phyloP scores from a whole-genome alignment of 1,140 invertebrate genomes.

The Pogonus chalceus region DNA sequence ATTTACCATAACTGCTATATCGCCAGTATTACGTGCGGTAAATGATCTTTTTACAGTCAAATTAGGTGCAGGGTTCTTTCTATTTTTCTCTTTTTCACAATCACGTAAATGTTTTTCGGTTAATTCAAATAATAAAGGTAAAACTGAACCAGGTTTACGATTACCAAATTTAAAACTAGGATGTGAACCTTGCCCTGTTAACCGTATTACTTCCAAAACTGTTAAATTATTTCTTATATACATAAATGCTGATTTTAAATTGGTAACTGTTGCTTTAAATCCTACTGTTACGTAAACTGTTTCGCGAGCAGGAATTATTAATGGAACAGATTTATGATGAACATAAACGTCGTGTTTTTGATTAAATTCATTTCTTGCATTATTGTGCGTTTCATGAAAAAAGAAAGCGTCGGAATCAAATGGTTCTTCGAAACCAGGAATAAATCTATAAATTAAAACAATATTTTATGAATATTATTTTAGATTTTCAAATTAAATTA shows the following conservation, averaged over 20 bases:
- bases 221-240: slow-evolving; percentile 82
- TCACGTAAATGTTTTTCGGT: slow-evolving; percentile 71
- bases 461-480: too few relatives aligned
- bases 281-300: slow-evolving; percentile 29
- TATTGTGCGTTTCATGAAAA: not conserved
- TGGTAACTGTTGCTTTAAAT: slow-evolving; percentile 32
- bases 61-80: slow-evolving; percentile 43
- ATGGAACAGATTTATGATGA: slow-evolving; percentile 22
- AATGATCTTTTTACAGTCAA: slow-evolving; percentile 77
- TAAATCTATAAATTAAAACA: not conserved
- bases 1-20: slow-evolving; percentile 65
- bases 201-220: slow-evolving; percentile 71
- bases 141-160: slow-evolving; percentile 63
- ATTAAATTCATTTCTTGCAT: not conserved
- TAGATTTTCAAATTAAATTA: too few relatives aligned
- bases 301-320: slow-evolving; percentile 38
- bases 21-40: slow-evolving; percentile 79
- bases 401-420: not conserved
- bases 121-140: slow-evolving; percentile 75
- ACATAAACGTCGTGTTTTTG: not conserved
- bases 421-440: not conserved
- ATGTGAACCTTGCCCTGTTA: slow-evolving; percentile 72
- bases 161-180: slow-evolving; percentile 89
- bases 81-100: slow-evolving; percentile 55
- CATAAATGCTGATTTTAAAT: slow-evolving; percentile 35